phyloP scores from a whole-genome alignment of 1,140 invertebrate genomes.

The Lucilia sericata region DNA sequence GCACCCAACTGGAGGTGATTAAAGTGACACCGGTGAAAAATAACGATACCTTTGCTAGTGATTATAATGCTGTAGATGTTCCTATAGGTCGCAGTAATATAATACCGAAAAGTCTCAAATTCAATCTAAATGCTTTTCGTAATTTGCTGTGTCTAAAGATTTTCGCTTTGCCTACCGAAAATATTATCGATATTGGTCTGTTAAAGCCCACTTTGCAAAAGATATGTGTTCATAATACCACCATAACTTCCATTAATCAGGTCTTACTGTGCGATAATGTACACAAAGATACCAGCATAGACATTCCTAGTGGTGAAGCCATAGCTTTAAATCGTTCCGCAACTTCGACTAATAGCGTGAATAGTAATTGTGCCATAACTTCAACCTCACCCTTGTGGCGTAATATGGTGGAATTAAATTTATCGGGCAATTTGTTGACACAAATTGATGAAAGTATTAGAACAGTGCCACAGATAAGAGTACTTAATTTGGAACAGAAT shows the following conservation, averaged over 20 bases:
- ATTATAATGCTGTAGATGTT: conserved; percentile 64
- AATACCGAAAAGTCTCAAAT: conserved; percentile 80
- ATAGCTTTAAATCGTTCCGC: conserved; percentile 17
- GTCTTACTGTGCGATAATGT: conserved; percentile 83
- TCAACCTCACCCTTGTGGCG: conserved; percentile 70
- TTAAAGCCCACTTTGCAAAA: conserved; percentile 76
- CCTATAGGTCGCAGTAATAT: conserved; percentile 83
- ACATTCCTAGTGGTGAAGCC: conserved; percentile 32
- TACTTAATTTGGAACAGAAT: conserved; percentile 82
- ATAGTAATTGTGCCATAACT: not conserved
- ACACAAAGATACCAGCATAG: conserved; percentile 69
- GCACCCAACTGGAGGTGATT: conserved; percentile 78
- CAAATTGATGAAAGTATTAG: conserved; percentile 84
- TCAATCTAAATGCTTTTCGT: conserved; percentile 87
- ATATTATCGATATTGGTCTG: conserved; percentile 73
- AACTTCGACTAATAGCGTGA: conserved; percentile 47
- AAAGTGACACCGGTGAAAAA: conserved; percentile 74
- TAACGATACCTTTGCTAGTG: conserved; percentile 67
- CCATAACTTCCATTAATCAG: conserved; percentile 75
- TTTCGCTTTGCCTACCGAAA: conserved; percentile 73
- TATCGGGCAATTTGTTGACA: conserved; percentile 83
- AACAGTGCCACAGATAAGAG: conserved; percentile 81
- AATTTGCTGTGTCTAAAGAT: conserved; percentile 75
- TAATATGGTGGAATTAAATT: conserved; percentile 76
- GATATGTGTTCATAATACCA: conserved; percentile 74